Base-by-base conservation (phyloP, 2,888 invertebrate species). In the Pantelozetes paolii region DNA sequence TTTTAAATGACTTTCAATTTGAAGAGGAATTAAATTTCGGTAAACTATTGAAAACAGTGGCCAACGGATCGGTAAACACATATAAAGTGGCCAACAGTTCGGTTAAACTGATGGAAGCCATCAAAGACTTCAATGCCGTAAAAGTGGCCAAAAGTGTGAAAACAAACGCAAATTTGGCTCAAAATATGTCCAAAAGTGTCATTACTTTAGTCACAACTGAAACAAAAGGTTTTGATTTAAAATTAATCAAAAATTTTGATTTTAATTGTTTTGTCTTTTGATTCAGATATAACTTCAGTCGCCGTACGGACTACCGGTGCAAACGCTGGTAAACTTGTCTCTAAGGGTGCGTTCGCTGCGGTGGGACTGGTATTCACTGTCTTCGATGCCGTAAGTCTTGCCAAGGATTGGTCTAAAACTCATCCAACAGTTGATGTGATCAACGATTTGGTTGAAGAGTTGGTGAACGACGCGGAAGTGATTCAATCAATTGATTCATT, bases 331-430 rank as follows among this genome's bases (percentile, higher is more conserved):
- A 59, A 59, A 15, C 30, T 59, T 3, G 28, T 20, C 15, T 18
- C 28, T 2, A 59, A 18, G 5, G 59, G 59, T 9, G 59, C 30
- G 1, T 5, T 30, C 28, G 59, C 59, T 28, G 59, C 28, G 13
- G 59, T 30, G 13, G 59, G 59, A 20, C 26, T 59, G 26, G 59
- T 59, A 2, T 59, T 59, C 59, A 59, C 59, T 11, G 59, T 30
- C 15, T 13, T 59, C 28, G 59, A 59, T 28, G 59, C 28, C 13
- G 59, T 28, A n/a, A 2, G 2, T 5, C 3, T 59, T 3, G 59
- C 28, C 13, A 59, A 28, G 30, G 9, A 59, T 13, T 59, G 59
- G 59, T 20, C 18, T 30, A 6, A 13, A 18, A 28, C 13, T 13
- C 59, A 59, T 30, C 30, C 59, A 30, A 30, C 59, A 1, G 30